phyloP scores from a whole-genome alignment of 1,140 invertebrate genomes.

The Procambarus clarkii region DNA sequence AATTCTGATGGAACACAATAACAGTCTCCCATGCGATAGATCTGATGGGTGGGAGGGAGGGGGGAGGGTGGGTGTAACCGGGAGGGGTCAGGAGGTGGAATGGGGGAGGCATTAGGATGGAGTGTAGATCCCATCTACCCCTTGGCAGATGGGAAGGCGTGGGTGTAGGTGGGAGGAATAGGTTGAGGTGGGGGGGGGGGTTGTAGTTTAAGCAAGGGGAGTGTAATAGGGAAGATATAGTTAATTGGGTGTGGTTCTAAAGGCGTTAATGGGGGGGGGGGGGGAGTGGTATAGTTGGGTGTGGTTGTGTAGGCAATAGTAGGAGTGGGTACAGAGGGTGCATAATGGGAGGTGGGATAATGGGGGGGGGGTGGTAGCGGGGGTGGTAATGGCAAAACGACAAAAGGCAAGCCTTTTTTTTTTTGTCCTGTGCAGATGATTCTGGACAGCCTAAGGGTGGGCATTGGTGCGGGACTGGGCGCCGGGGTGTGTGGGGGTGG shows the following conservation, averaged over 20 bases:
- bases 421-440: conserved; percentile 21
- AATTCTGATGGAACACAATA: conserved; percentile 37
- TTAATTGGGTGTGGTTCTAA: background rate
- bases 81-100: too few species aligned
- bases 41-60: background rate
- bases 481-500: background rate
- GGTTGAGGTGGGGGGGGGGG: too few species aligned
- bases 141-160: too few species aligned
- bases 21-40: background rate
- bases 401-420: conserved; percentile 33
- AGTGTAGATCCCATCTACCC: too few species aligned
- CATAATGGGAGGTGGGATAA: background rate
- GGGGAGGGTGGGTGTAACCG: background rate
- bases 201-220: background rate
- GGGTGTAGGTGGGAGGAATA: background rate
- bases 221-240: background rate
- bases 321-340: background rate
- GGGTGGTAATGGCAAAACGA: background rate
- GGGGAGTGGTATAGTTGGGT: background rate
- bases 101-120: too few species aligned
- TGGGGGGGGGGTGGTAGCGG: background rate
- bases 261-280: background rate
- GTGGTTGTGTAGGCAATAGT: background rate
- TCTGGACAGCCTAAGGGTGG: background rate
- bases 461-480: background rate